phyloP scores from a whole-genome alignment of 2,888 invertebrate species.

The Melanostoma mellinum region DNA sequence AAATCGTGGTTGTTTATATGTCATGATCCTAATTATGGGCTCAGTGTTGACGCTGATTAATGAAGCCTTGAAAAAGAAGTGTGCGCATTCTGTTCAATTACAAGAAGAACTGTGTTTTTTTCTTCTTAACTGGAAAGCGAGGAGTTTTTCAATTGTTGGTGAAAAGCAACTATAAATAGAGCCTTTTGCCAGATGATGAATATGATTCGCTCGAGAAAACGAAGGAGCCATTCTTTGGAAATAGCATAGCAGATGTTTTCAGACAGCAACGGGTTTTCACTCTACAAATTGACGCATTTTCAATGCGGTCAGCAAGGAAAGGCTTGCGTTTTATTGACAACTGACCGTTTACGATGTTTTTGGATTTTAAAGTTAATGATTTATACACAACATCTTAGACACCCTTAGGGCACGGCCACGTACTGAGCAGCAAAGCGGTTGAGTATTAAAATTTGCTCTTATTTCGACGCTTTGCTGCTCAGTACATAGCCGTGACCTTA shows the following conservation, averaged over 20 bases:
- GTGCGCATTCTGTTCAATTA: slow-evolving; percentile 67
- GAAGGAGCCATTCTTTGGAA: slow-evolving; percentile 30
- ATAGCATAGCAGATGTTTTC: slow-evolving; percentile 15
- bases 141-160: slow-evolving; percentile 33
- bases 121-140: slow-evolving; percentile 9
- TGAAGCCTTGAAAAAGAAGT: slow-evolving; percentile 59
- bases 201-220: slow-evolving; percentile 1
- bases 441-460: no score
- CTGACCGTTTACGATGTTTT: neutral
- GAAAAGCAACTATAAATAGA: slow-evolving; percentile 39
- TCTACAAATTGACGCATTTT: no score
- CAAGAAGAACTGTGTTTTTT: slow-evolving; percentile 27
- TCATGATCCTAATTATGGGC: slow-evolving; percentile 66
- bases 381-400: no score
- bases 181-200: slow-evolving; percentile 32
- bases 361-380: neutral
- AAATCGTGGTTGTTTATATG: slow-evolving; percentile 63
- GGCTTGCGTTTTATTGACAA: no score
- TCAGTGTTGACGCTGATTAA: slow-evolving; percentile 64
- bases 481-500: no score
- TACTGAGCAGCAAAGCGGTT: no score
- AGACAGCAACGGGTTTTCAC: no score
- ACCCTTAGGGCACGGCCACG: no score
- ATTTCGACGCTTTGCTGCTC: no score
- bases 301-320: no score